phyloP scores from a whole-genome alignment of 2,113 vertebrate genomes.

The Blennius ocellaris region DNA sequence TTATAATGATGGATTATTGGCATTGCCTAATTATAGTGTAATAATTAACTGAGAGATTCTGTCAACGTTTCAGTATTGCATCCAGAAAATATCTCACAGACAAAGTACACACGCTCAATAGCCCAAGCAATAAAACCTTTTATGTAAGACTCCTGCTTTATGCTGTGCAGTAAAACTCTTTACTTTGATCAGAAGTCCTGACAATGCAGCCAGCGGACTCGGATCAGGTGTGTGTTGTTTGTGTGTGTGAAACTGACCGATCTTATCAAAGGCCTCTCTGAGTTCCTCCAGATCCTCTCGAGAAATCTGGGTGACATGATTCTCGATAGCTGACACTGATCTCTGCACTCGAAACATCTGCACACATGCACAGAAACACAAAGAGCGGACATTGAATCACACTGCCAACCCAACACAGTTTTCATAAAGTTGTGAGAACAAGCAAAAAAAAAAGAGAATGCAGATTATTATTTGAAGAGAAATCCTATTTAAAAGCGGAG shows the following conservation, averaged over 20 bases:
- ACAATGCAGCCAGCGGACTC: background rate
- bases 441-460: no score
- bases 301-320: constrained; percentile 90
- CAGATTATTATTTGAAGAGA: no score
- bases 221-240: background rate
- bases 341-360: constrained; percentile 36
- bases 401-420: no score
- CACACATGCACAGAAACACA: background rate
- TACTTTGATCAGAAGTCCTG: background rate
- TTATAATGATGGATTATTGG: no score
- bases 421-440: no score
- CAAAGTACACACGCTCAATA: background rate
- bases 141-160: constrained; percentile 49
- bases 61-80: background rate
- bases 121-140: constrained; percentile 28
- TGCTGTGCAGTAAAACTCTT: constrained; percentile 45
- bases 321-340: constrained; percentile 84
- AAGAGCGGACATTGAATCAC: background rate
- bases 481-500: no score
- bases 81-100: background rate
- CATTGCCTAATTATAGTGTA: background rate
- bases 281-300: constrained; percentile 94
- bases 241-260: constrained; percentile 83
- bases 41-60: constrained; percentile 33
- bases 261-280: constrained; percentile 93